These are phyloP conservation scores for Pristionchus maxplancki DNA, from an alignment of 2,888 invertebrate genomes.

Conservation along the genomic window DNA sequence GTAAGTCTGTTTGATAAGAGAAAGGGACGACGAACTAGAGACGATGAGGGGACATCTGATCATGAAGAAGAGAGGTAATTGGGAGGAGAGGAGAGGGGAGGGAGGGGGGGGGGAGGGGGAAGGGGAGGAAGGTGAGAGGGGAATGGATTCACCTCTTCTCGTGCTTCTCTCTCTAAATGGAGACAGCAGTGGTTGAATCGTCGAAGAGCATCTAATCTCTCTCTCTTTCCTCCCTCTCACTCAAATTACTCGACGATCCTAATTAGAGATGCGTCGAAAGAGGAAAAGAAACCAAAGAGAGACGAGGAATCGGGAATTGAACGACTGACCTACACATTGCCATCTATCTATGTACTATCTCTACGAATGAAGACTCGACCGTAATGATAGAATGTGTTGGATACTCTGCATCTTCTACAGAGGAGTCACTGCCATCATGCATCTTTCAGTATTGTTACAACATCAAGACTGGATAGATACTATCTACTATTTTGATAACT, in stretches of 20 bases:
- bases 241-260: conserved; percentile 45
- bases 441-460: neutral
- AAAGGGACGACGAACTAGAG: neutral
- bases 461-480: too few species aligned
- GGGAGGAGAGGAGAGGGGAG: conserved; percentile 45
- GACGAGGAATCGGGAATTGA: neutral
- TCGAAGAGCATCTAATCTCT: conserved; percentile 38
- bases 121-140: neutral
- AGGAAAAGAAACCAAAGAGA: conserved; percentile 33
- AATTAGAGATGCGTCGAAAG: conserved; percentile 42
- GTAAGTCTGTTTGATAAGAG: conserved; percentile 28
- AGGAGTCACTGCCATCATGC: neutral
- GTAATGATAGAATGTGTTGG: neutral
- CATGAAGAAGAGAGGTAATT: conserved; percentile 10
- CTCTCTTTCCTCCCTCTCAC: neutral
- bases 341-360: neutral
- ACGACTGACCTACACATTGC: neutral
- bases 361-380: neutral
- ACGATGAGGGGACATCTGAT: conserved; percentile 16
- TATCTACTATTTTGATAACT: too few species aligned
- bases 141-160: conserved; percentile 3
- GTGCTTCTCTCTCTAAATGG: neutral
- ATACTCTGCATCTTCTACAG: neutral
- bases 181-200: conserved; percentile 13
- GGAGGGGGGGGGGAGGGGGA: neutral